phyloP scores from a whole-genome alignment of 2,888 invertebrate species.

The Lithophane leautieri region DNA sequence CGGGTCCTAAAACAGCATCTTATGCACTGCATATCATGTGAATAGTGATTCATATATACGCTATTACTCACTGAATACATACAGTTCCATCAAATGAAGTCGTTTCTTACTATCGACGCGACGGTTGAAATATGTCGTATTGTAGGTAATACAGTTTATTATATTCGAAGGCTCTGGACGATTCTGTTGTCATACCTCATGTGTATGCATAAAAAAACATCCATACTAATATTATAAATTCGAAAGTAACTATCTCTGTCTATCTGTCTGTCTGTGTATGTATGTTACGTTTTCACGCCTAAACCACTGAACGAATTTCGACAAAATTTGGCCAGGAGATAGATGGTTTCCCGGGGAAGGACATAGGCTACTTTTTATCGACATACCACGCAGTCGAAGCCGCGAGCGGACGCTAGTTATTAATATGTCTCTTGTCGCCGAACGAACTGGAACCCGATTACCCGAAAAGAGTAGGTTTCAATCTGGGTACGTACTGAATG shows the following conservation, averaged over 20 bases:
- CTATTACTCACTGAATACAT: slow-evolving; percentile 24
- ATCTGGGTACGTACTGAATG: not conserved
- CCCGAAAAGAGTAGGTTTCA: not conserved
- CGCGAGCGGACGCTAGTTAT: too few species aligned
- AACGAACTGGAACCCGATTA: not conserved
- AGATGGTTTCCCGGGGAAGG: too few species aligned
- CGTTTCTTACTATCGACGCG: not conserved
- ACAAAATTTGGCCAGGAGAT: too few species aligned
- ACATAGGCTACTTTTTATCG: too few species aligned
- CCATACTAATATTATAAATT: too few species aligned
- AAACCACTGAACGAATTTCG: too few species aligned
- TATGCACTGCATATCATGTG: not conserved
- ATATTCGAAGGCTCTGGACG: not conserved
- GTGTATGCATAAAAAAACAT: not conserved
- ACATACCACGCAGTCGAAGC: too few species aligned
- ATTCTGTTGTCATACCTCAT: not conserved
- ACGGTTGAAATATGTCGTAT: slow-evolving; percentile 6
- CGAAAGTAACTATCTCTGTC: too few species aligned
- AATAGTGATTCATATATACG: slow-evolving; percentile 14
- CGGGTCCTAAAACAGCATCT: not conserved
- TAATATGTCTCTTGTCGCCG: too few species aligned
- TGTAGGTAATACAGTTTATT: slow-evolving; percentile 18
- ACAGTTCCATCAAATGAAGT: slow-evolving; percentile 1
- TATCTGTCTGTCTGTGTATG: too few species aligned
- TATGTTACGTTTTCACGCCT: too few species aligned